Evolutionary conservation across 2,797 vertebrate species (phyloP).

Genomic region (Thamnophis elegans): DNA sequence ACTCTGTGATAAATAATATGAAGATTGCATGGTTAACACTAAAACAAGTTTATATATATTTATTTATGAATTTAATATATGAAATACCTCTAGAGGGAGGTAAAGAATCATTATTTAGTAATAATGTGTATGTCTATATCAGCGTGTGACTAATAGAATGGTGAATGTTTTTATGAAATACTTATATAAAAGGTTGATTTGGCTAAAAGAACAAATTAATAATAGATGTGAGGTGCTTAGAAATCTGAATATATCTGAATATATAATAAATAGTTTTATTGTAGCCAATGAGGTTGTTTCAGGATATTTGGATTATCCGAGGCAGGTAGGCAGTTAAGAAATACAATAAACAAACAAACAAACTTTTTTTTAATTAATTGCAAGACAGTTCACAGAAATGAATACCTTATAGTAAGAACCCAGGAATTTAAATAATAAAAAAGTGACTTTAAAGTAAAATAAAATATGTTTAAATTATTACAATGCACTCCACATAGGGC

Average conservation of each 20-base stretch:
- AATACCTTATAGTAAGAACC: background rate
- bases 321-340: background rate
- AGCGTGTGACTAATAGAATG: accelerated
- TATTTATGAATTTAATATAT: background rate
- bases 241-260: background rate
- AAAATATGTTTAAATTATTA: too few species aligned
- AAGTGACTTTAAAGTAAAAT: background rate
- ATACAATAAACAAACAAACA: background rate
- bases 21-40: background rate
- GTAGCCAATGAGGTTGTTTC: background rate
- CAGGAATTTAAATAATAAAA: background rate
- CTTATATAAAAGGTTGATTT: background rate
- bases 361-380: background rate
- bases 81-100: slow-evolving; percentile 64
- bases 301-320: background rate
- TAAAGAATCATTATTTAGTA: slow-evolving; percentile 29
- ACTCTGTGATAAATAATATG: background rate
- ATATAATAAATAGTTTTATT: background rate
- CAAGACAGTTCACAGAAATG: background rate
- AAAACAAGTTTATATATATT: background rate
- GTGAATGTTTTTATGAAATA: background rate
- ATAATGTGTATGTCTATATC: background rate
- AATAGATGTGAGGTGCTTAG: background rate
- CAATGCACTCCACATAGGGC: too few species aligned
- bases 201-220: background rate